These are phyloP conservation scores for Hydraecia micacea DNA, from an alignment of 2,888 invertebrate species.

Conservation along the genomic window DNA sequence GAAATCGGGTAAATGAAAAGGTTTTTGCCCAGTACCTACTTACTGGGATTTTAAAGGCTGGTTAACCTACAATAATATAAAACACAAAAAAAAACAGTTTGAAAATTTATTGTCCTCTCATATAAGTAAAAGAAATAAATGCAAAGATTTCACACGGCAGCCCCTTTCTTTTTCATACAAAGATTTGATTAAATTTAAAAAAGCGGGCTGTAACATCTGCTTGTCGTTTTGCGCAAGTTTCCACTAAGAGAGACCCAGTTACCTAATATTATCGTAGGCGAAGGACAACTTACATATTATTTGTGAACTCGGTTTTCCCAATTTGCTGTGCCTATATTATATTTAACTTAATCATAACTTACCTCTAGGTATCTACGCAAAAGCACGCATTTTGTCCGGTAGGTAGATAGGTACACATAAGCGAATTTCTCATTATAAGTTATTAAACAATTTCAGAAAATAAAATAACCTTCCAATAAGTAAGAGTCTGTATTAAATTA, in stretches of 20 bases:
- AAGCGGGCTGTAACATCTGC: constrained; percentile 53
- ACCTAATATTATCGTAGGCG: constrained; percentile 42
- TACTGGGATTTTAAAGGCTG: background rate
- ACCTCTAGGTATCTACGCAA: background rate
- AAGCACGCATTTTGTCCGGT: constrained; percentile 12
- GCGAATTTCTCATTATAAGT: constrained; percentile 41
- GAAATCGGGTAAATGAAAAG: background rate
- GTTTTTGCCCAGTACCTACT: background rate
- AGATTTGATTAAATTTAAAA: constrained; percentile 63
- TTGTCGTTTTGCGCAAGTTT: constrained; percentile 47
- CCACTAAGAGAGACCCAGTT: constrained; percentile 38
- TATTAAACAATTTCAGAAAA: constrained; percentile 27
- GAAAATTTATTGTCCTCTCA: background rate
- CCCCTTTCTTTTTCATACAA: constrained; percentile 32
- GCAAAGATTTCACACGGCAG: constrained; percentile 29
- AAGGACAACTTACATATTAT: constrained; percentile 49
- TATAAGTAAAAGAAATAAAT: constrained; percentile 21
- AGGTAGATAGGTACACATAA: background rate
- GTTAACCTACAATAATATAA: background rate
- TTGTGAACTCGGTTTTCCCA: constrained; percentile 35
- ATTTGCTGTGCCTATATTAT: constrained; percentile 26
- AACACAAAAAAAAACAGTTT: background rate
- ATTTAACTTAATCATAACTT: constrained; percentile 40
- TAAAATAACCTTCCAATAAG: background rate
- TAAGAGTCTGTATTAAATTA: background rate